Percentiles rank a stretch among this genome's conserved stretches.
Evolutionary conservation across 1,140 invertebrate genomes (phyloP).

Genomic region (Pseudomyrmex pallidus): DNA sequence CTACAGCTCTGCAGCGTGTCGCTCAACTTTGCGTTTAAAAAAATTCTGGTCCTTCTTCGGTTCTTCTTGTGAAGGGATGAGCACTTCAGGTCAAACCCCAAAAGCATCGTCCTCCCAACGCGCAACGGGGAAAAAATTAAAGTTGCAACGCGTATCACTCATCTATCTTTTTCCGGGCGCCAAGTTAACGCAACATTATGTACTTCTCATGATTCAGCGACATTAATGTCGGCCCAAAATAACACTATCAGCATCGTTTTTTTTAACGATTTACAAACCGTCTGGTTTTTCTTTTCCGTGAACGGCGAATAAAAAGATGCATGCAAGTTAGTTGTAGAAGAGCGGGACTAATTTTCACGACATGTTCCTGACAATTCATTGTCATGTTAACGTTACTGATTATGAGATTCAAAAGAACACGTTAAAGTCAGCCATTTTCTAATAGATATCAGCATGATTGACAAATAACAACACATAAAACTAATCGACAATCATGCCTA

Average conservation of each 20-base stretch:
- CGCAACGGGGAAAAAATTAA: constrained; percentile 68
- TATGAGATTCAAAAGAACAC: not conserved
- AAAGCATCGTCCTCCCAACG: constrained; percentile 16
- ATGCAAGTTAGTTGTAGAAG: no score
- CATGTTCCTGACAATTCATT: not conserved
- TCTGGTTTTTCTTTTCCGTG: not conserved
- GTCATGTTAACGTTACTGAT: no score
- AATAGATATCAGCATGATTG: not conserved
- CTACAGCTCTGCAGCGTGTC: not conserved
- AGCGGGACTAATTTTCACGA: not conserved
- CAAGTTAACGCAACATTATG: constrained; percentile 75
- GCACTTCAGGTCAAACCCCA: constrained; percentile 6
- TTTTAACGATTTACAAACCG: constrained; percentile 67
- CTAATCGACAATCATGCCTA: not conserved
- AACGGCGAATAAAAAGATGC: constrained; percentile 35
- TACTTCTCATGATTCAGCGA: constrained; percentile 65
- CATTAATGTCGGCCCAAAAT: constrained; percentile 62
- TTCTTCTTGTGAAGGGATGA: not conserved
- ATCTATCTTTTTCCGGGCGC: constrained; percentile 71
- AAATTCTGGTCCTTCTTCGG: constrained; percentile 51
- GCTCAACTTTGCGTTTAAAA: constrained; percentile 64
- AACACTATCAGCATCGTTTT: constrained; percentile 34
- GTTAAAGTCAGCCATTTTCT: not conserved
- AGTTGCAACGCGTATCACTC: constrained; percentile 74
- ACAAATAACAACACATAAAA: not conserved